Percentiles rank a stretch among this genome's conserved stretches.
phyloP scores from a whole-genome alignment of 2,797 vertebrate genomes.

The Coregonus suidteri region DNA sequence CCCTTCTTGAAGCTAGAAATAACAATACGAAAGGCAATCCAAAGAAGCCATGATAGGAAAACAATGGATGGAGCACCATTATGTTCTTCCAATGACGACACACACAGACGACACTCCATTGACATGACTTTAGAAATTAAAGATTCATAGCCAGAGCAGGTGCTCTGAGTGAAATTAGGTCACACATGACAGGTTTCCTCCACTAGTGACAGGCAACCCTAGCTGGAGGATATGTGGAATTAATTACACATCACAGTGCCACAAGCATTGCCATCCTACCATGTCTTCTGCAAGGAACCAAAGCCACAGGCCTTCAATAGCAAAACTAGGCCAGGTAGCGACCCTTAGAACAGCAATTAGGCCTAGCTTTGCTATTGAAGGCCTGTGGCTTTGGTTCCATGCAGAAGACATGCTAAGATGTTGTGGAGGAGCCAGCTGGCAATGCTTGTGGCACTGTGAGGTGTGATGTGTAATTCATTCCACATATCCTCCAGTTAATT shows the following conservation, averaged over 20 bases:
- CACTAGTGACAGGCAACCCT: constrained; percentile 2
- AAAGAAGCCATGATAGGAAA: constrained; percentile 8
- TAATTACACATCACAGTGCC: background rate
- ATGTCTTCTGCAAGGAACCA: background rate
- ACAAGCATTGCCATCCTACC: background rate
- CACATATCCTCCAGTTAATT: background rate
- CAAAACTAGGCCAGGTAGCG: background rate
- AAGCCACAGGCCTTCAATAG: background rate
- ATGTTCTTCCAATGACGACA: constrained; percentile 10
- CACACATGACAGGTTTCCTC: constrained; percentile 25
- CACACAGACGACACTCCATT: constrained; percentile 10
- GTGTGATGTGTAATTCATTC: background rate
- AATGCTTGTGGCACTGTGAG: too few relatives aligned
- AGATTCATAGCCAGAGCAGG: constrained; percentile 32
- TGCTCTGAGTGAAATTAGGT: constrained; percentile 35
- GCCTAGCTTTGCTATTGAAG: background rate
- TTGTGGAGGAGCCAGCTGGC: background rate
- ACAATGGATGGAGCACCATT: background rate
- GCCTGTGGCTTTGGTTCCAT: background rate
- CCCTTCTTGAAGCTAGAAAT: background rate
- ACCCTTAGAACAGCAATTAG: background rate
- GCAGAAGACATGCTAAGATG: background rate
- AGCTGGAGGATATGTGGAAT: background rate
- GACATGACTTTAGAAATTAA: constrained; percentile 31
- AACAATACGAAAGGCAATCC: background rate